Evolutionary conservation across 2,797 vertebrate species (phyloP).

Genomic region (Cottoperca gobio): DNA sequence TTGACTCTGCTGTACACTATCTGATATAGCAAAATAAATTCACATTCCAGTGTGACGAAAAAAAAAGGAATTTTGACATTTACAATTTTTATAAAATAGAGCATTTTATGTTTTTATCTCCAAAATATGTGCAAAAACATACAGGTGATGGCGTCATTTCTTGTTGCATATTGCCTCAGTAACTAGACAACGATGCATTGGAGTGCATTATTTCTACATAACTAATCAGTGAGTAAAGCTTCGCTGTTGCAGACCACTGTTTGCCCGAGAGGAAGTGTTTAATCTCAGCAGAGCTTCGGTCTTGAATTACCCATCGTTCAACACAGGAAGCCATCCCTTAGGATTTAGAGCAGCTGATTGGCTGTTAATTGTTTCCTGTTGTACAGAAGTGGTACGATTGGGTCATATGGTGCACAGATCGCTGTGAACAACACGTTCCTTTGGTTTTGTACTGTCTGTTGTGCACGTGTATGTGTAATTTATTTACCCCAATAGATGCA

Average conservation of each 20-base stretch:
- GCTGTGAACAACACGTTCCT: slow-evolving; percentile 37
- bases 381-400: slow-evolving; percentile 71
- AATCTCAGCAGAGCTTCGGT: slow-evolving; percentile 76
- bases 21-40: neutral
- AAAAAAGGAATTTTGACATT: neutral
- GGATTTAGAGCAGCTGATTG: slow-evolving; percentile 80
- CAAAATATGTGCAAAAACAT: neutral
- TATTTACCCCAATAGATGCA: slow-evolving; percentile 9
- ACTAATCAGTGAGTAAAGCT: slow-evolving; percentile 49
- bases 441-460: slow-evolving; percentile 45
- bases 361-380: slow-evolving; percentile 84
- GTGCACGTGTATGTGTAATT: slow-evolving; percentile 30
- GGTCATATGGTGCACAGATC: slow-evolving; percentile 72
- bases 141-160: slow-evolving; percentile 1
- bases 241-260: slow-evolving; percentile 45
- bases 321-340: slow-evolving; percentile 82
- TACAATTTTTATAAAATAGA: neutral
- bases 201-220: slow-evolving; percentile 43
- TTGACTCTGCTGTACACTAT: neutral
- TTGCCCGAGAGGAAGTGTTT: slow-evolving; percentile 78
- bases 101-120: neutral
- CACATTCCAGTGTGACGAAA: neutral
- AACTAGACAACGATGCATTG: slow-evolving; percentile 17
- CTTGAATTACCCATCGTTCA: slow-evolving; percentile 83
- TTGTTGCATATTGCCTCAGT: slow-evolving; percentile 8